Conservation (phyloP, 2,888 invertebrate species). For the Dynastes maya region DNA sequence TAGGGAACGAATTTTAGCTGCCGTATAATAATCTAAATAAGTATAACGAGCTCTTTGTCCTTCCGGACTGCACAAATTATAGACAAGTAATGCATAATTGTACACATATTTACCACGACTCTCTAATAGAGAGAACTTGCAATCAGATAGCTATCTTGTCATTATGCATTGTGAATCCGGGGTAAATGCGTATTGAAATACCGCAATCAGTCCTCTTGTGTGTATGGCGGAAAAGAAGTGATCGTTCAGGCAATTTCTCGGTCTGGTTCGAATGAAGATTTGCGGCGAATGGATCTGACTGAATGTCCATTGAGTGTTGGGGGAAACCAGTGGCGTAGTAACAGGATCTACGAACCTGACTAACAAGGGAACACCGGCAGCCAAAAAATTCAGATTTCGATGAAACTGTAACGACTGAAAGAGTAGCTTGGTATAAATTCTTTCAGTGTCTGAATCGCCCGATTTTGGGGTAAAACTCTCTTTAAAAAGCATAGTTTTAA, state of each 20-base stretch:
- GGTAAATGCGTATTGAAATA: conserved; percentile 67
- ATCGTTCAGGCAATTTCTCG: conserved; percentile 64
- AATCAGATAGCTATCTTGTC: conserved; percentile 68
- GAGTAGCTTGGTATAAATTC: too few relatives aligned
- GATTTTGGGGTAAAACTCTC: too few relatives aligned
- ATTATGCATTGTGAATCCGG: conserved; percentile 67
- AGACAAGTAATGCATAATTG: conserved; percentile 63
- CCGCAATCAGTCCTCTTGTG: conserved; percentile 68
- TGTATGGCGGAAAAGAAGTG: conserved; percentile 55
- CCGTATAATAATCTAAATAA: conserved; percentile 35
- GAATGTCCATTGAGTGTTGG: conserved; percentile 54
- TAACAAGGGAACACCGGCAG: too few relatives aligned
- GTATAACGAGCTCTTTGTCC: conserved; percentile 61
- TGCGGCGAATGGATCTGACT: conserved; percentile 56
- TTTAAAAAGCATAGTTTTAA: too few relatives aligned
- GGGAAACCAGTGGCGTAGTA: conserved; percentile 52
- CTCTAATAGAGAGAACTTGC: conserved; percentile 58
- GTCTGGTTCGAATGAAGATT: conserved; percentile 58
- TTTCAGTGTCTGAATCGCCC: too few relatives aligned
- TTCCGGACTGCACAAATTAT: conserved; percentile 52
- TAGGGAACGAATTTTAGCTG: conserved; percentile 23
- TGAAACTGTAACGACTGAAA: too few relatives aligned
- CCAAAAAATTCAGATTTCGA: too few relatives aligned
- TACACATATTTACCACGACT: conserved; percentile 63
- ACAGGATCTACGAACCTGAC: too few relatives aligned